Evolutionary conservation across 2,888 invertebrate genomes (phyloP), one percentile per base, ranked within the genome.

Genomic region (Alloplasta piceator): DNA sequence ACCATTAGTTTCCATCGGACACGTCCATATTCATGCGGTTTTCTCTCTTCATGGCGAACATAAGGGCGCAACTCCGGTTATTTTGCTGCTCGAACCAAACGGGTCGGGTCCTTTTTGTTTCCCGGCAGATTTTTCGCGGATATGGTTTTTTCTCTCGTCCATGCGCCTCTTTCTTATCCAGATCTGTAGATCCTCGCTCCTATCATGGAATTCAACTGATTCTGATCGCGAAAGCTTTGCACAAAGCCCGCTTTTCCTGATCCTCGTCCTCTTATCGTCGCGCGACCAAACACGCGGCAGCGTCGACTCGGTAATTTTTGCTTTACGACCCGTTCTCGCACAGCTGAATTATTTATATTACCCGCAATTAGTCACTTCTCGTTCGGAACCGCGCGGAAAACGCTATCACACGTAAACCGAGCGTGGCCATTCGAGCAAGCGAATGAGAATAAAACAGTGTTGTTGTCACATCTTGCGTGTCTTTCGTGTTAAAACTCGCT

Each of bases 311-410:
- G 87, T 87, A 88, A 88, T 89, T 89, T 88, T 83, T 87, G 77
- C 85, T 84, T 84, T 83, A 83, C 85, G 85, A 85, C 82, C 83
- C 52, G 14, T 52, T 63, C 79, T 43, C 12, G 82, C 73, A 71
- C 52, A 38, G 5, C 39, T 86, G 85, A 83, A 87, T 87, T 85
- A 86, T 87, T 87, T 73, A 87, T 85, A n/a, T n/a, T n/a, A 77
- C 14, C 73, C 63, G 75, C 82, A 84, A 85, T 87, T 87, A 85
- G 83, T 71, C 66, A 73, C 73, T 73, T 68, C 68, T 58, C 52
- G 60, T 41, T 26, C 26, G 26, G 46, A 67, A 41, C 38, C 68
- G 58, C 50, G 43, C 43, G 71, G 64, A 66, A 66, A 75, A 78
- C 10, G 36, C 16, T 41, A 48, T 58, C 56, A 50, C 48, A 43